phyloP scores from a whole-genome alignment of 2,888 invertebrate genomes.

The Malacosoma neustria region DNA sequence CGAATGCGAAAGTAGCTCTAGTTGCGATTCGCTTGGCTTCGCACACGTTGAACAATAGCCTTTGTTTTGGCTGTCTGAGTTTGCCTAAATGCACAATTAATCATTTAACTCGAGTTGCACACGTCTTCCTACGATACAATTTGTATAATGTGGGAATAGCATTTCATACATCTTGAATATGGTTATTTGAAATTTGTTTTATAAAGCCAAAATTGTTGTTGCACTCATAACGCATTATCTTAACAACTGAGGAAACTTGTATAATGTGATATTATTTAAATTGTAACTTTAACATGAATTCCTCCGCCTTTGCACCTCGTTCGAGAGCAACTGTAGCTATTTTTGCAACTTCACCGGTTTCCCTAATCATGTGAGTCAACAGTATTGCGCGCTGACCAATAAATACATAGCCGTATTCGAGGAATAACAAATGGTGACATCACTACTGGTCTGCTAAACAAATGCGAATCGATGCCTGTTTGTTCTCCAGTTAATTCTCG shows the following conservation, averaged over 20 bases:
- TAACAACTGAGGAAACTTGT: background rate
- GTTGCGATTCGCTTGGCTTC: constrained; percentile 48
- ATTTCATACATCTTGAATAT: background rate
- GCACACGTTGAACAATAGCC: constrained; percentile 58
- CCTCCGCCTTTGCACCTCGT: background rate
- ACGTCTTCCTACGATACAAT: constrained; percentile 5
- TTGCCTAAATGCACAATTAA: constrained; percentile 46
- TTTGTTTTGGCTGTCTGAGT: constrained; percentile 60
- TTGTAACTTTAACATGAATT: background rate
- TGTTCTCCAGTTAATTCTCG: constrained; percentile 20
- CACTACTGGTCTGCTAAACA: constrained; percentile 41
- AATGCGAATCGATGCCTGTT: constrained; percentile 29
- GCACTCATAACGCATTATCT: background rate
- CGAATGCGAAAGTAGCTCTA: constrained; percentile 59
- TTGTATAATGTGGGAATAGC: constrained; percentile 9
- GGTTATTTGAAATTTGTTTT: background rate
- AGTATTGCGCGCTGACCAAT: constrained; percentile 34
- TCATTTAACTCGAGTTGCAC: constrained; percentile 32
- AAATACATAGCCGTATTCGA: constrained; percentile 37
- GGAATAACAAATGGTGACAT: constrained; percentile 67
- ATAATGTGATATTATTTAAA: background rate
- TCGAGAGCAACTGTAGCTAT: background rate
- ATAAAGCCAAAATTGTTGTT: background rate
- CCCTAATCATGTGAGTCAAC: constrained; percentile 47
- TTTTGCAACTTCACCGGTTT: constrained; percentile 19